Evolutionary conservation across 2,113 vertebrate genomes (phyloP).

Genomic region (Paratilapia polleni): DNA sequence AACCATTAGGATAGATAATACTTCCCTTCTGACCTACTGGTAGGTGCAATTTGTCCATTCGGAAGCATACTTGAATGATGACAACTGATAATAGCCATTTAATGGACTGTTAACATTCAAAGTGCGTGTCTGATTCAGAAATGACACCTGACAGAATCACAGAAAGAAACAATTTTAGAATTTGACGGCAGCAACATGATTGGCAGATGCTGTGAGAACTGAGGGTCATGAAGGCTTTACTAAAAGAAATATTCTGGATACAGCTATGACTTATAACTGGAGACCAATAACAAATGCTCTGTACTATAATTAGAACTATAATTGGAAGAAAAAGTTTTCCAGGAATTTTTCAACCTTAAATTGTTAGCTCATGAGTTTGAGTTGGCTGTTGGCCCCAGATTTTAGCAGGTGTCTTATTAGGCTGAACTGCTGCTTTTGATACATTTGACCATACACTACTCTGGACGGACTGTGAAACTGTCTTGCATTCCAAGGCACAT

Average conservation of each 20-base stretch:
- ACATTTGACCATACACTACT: conserved; percentile 2
- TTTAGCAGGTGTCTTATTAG: neutral
- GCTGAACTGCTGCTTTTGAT: neutral
- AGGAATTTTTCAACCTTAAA: neutral
- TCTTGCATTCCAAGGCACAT: neutral
- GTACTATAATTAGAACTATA: neutral
- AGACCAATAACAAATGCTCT: neutral
- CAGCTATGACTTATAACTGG: neutral
- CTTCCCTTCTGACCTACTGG: neutral
- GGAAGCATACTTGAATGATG: neutral
- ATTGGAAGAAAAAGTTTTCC: neutral
- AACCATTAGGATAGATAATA: neutral
- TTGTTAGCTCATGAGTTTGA: too few relatives aligned
- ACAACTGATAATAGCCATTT: neutral
- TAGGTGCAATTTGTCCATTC: neutral
- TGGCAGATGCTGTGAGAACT: neutral
- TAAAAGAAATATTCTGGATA: neutral
- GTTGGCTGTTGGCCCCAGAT: too few relatives aligned
- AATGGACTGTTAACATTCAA: neutral
- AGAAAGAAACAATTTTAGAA: too few relatives aligned
- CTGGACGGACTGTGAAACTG: neutral
- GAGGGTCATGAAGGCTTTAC: neutral
- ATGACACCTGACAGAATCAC: neutral
- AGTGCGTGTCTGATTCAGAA: neutral
- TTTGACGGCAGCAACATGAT: too few relatives aligned